Conservation (phyloP, 2,797 vertebrate species). For the Takifugu rubripes region DNA sequence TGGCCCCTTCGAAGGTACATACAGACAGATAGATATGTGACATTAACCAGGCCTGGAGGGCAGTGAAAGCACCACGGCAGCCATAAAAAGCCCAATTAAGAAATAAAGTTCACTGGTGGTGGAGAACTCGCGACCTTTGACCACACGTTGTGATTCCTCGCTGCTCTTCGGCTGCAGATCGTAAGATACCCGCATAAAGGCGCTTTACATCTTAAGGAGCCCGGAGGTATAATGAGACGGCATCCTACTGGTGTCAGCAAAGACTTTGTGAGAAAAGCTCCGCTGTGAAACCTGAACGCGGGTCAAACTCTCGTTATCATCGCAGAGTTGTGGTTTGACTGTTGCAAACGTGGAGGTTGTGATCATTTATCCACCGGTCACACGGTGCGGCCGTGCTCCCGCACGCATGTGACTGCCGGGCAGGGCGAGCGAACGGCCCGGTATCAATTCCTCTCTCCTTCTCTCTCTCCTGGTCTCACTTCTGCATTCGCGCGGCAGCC, state of each 20-base stretch:
- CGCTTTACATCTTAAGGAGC: too few species aligned
- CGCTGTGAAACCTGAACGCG: conserved; percentile 20
- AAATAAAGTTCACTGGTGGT: background rate
- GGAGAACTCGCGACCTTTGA: too few species aligned
- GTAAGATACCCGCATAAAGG: too few species aligned
- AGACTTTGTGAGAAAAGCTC: background rate
- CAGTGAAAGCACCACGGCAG: too few species aligned
- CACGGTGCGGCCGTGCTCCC: conserved; percentile 49
- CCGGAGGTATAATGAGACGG: background rate
- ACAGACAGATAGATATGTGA: background rate
- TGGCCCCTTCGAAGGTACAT: too few species aligned
- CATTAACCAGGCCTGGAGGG: background rate
- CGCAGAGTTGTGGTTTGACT: conserved; percentile 59
- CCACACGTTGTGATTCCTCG: too few species aligned
- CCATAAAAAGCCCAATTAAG: background rate
- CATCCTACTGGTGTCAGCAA: background rate
- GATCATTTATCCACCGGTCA: conserved; percentile 67
- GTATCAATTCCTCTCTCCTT: conserved; percentile 77
- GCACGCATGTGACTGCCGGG: conserved; percentile 56
- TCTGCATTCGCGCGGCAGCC: conserved; percentile 66
- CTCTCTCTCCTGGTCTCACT: conserved; percentile 73
- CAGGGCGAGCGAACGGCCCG: conserved; percentile 45
- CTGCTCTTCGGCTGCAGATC: too few species aligned
- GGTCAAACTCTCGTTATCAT: conserved; percentile 44
- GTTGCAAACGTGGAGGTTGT: conserved; percentile 50